These are phyloP conservation scores for Aspidapion aeneum DNA, from an alignment of 2,888 invertebrate species.

Conservation along the genomic window DNA sequence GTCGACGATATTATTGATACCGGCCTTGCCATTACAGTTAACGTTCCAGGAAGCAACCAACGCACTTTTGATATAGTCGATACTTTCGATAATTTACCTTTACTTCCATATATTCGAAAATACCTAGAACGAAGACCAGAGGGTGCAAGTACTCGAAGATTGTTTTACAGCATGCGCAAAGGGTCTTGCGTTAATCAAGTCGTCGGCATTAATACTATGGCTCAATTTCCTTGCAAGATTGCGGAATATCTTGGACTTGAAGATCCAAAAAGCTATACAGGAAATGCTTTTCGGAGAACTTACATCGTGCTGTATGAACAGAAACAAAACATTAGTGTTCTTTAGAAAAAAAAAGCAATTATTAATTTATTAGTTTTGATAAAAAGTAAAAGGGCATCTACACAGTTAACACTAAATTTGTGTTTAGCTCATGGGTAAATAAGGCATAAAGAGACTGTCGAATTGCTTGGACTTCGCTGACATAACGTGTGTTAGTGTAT, in stretches of 20 bases:
- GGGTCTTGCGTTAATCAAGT: slow-evolving; percentile 20
- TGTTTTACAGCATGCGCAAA: slow-evolving; percentile 5
- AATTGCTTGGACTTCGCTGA: too few species aligned
- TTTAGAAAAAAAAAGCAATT: too few species aligned
- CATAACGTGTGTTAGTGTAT: too few species aligned
- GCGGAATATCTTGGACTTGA: slow-evolving; percentile 20
- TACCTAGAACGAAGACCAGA: slow-evolving; percentile 14
- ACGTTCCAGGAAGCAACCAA: background rate
- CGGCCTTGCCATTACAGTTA: background rate
- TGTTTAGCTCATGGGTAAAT: too few species aligned
- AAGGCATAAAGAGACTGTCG: too few species aligned
- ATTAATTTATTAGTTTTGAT: too few species aligned
- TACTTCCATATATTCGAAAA: slow-evolving; percentile 1
- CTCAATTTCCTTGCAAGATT: slow-evolving; percentile 18
- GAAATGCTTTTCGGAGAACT: slow-evolving; percentile 24
- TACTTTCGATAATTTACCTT: background rate
- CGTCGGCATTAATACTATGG: slow-evolving; percentile 25
- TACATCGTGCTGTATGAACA: background rate
- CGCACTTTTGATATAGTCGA: background rate
- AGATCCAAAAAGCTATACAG: slow-evolving; percentile 22
- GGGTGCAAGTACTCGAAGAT: slow-evolving; percentile 4
- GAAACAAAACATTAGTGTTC: background rate
- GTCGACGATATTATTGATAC: slow-evolving; percentile 17
- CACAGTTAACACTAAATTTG: too few species aligned
- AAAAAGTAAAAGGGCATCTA: too few species aligned